Evolutionary conservation across 2,888 invertebrate genomes (phyloP), one percentile per base, ranked within the genome.

Genomic region (Apocheima hispidaria): DNA sequence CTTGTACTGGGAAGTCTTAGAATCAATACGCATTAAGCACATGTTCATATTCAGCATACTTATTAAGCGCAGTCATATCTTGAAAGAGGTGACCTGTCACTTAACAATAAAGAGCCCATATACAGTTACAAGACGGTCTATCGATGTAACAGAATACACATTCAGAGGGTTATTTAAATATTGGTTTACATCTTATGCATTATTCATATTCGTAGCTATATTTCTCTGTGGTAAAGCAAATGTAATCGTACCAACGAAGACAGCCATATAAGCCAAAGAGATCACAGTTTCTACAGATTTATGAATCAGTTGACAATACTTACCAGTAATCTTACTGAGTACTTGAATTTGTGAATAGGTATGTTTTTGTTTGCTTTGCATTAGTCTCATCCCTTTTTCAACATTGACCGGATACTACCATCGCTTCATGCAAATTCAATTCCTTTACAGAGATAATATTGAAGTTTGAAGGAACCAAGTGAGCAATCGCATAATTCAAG

Each of bases 401-500:
- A 33, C 33, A 3, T 38, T 14, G 40, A 40, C 51, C 51, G 51
- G 40, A 51, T 30, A 38, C 20, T 18, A 38, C 51, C 30, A 40
- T 51, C 23, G 20, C 40, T 28, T 51, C n/a, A 50, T 50, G 50
- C 36, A 51, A 51, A 51, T 51, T 18, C 40, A 20, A 40, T 40
- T 30, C 51, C 28, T 28, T 10, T 50, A 20, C 38, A 38, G 12
- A 40, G 28, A 40, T 20, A 51, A 43, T 23, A 43, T 36, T 16
- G 12, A 57, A 57, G 21, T 35, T 51, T 36, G 26, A 21, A 41
- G 30, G 60, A 50, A 54, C 53, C 30, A 28, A 40, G 40, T 50
- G 53, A 51, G 58, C 63, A 58, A 38, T 58, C 38, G 63, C 40
- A 54, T 59, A 40, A 54, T 43, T 54, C 50, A 54, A 53, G 43